Base-by-base conservation (phyloP, 2,113 vertebrate genomes). In the Lichenostomus cassidix region DNA sequence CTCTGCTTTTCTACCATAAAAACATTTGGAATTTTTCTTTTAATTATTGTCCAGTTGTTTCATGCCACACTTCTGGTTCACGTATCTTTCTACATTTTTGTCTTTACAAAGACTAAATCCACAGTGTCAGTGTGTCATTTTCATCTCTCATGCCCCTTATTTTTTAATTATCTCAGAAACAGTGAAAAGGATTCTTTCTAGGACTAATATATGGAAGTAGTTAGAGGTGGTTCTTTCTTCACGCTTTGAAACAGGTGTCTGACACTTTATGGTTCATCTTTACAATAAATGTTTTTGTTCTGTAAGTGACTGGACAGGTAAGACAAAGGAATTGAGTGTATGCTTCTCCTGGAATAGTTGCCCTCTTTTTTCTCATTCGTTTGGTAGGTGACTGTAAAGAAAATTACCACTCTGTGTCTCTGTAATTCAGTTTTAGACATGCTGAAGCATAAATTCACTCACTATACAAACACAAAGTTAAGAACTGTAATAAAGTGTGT, bases 401-500 rank as follows among this genome's bases (percentile, higher is more conserved):
- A 87, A 88, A 93, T 93, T 77, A 56, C 39, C 39, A 16, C 35
- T 88, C 7, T 90, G 21, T 73, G 49, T 62, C n/a, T 78, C 50
- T 74, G 33, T 76, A 93, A 90, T 90, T 92, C 89, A 63, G 64
- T 88, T 86, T 92, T 77, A 94, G 83, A 59, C 33, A 44, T 68
- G 17, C 83, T 63, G 83, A 77, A 89, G 76, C 80, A 89, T 94
- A 95, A 94, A 95, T 89, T 88, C 76, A 63, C 59, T 63, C 81
- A 77, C 84, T 91, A 50, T 83, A 71, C 71, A 83, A 94, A 85
- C 68, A 67, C 59, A 20, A 78, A 92, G 79, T 95, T 96, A 96
- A 96, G 79, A 95, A 83, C 22, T 17, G 53, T 87, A 93, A 85
- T 96, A 96, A 96, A 96, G 28, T 68, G 47, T 74, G 71, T 81